These are phyloP conservation scores for Spea bombifrons DNA, from an alignment of 2,113 vertebrate genomes.

Conservation along the genomic window DNA sequence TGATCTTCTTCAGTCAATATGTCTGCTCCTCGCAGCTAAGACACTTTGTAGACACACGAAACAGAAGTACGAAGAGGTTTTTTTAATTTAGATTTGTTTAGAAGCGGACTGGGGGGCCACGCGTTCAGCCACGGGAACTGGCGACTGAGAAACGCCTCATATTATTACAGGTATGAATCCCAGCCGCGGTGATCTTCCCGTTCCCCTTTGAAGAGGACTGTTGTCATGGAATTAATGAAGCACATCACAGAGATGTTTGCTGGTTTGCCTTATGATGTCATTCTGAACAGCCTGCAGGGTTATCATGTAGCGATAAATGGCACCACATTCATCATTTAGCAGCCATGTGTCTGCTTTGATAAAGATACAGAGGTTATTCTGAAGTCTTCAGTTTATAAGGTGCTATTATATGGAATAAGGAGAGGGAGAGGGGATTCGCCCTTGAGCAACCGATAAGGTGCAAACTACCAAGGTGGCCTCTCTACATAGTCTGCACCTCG, in stretches of 20 bases:
- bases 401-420: too few species aligned
- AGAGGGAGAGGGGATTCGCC: too few species aligned
- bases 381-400: too few species aligned
- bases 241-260: not conserved
- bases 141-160: not conserved
- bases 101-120: not conserved
- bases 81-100: not conserved
- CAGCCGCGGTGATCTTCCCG: not conserved
- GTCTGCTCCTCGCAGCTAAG: not conserved
- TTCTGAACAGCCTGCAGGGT: not conserved
- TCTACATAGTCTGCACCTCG: too few species aligned
- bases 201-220: not conserved
- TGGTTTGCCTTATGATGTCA: not conserved
- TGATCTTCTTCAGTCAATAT: conserved; percentile 6
- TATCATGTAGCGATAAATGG: not conserved
- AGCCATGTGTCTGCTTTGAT: too few species aligned
- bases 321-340: too few species aligned
- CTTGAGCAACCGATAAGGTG: too few species aligned
- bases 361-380: too few species aligned
- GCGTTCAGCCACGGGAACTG: not conserved
- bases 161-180: conserved; percentile 4
- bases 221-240: conserved; percentile 17
- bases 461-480: too few species aligned
- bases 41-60: not conserved
- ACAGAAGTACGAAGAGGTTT: conserved; percentile 2